Evolutionary conservation across 2,888 invertebrate species (phyloP).

Genomic region (Sympetrum striolatum): DNA sequence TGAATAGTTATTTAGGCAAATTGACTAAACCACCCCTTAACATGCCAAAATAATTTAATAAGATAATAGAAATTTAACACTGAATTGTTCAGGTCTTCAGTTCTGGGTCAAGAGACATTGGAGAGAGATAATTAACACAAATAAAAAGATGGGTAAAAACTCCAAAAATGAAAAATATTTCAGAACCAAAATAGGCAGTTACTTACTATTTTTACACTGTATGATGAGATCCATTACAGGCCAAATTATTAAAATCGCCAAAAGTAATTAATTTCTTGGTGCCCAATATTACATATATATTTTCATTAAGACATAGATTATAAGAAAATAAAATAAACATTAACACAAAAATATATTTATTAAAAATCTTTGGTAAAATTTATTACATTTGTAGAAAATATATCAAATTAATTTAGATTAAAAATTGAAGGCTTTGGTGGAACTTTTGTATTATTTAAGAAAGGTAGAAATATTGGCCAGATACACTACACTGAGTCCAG

Average conservation of each 20-base stretch:
- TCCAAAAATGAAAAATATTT: constrained; percentile 22
- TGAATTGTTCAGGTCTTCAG: neutral
- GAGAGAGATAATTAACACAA: neutral
- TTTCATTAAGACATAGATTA: neutral
- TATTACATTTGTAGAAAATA: neutral
- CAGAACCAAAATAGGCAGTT: constrained; percentile 2
- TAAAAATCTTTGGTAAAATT: neutral
- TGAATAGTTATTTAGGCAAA: neutral
- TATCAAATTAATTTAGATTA: neutral
- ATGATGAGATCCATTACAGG: constrained; percentile 28
- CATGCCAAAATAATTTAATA: constrained; percentile 23
- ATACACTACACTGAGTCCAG: too few relatives aligned
- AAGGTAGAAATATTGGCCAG: too few relatives aligned
- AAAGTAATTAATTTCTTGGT: constrained; percentile 22
- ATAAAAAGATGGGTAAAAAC: neutral
- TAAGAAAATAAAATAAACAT: neutral
- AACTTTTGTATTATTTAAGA: too few relatives aligned
- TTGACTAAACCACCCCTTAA: neutral
- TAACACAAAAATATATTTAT: neutral
- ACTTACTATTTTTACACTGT: constrained; percentile 25
- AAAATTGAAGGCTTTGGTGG: neutral
- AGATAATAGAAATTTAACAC: neutral
- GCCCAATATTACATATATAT: constrained; percentile 2
- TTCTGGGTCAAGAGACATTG: neutral
- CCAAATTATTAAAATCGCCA: constrained; percentile 17